Evolutionary conservation across 2,888 invertebrate genomes (phyloP), one percentile per base, ranked within the genome.

Genomic region (Yponomeuta cagnagella): DNA sequence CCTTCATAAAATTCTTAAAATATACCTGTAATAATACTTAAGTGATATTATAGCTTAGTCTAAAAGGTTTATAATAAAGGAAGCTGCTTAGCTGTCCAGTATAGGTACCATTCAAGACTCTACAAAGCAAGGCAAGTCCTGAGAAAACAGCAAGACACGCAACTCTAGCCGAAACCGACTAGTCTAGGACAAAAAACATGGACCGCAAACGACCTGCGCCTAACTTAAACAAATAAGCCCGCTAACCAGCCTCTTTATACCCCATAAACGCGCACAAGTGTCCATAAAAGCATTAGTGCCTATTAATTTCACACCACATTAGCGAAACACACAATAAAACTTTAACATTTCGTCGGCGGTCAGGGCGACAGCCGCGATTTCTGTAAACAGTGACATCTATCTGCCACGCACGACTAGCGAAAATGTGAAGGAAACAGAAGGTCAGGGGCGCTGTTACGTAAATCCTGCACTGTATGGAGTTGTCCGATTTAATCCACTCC

Each of bases 231-330:
- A 89, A 90, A 89, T 83, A 86, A 81, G 75, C 77, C 76, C 72
- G 81, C 84, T 81, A 82, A 83, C 83, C 87, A 88, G 89, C 89
- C 88, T 86, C 80, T 90, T 91, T 89, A 90, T 87, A 85, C 77
- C 82, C 88, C 81, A 91, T 91, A 90, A 92, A 92, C 82, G 82
- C 77, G 80, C 82, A 84, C 82, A 86, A 89, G 90, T 83, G 85
- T 85, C 90, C 88, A 90, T 92, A 91, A 92, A 91, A 84, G 86
- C 85, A 90, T 91, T 91, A 92, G 89, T 88, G 88, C 90, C 92
- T 91, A 92, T 92, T 91, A 91, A 92, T 92, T 91, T 92, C 89
- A 91, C 92, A 92, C 90, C 89, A 87, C 89, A 92, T 92, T 92
- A 91, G 92, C 91, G 88, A 89, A 90, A 90, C 92, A 89, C 81